These are phyloP conservation scores for Phylloscopus trochiloides DNA, from an alignment of 2,113 vertebrate genomes.

Conservation along the genomic window DNA sequence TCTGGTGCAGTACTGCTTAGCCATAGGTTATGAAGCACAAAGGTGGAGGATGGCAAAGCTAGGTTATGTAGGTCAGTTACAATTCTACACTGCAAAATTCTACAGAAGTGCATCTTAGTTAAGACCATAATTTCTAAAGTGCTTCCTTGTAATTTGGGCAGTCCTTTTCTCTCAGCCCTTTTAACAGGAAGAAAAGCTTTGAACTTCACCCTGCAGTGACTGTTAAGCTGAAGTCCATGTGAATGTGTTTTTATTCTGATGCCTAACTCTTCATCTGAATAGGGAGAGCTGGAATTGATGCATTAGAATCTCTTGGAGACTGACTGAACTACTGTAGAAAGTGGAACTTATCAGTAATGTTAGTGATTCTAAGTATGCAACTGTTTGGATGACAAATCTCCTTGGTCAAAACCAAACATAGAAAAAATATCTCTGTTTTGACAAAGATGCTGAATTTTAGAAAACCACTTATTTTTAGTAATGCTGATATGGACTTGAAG, in stretches of 20 bases:
- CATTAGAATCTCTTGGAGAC: background rate
- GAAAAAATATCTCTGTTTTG: background rate
- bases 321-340: background rate
- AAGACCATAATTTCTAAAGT: background rate
- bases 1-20: background rate
- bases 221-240: background rate
- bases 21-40: background rate
- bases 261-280: background rate
- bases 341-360: background rate
- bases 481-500: background rate
- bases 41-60: background rate
- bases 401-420: background rate
- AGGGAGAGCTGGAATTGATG: background rate
- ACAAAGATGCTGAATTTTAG: background rate
- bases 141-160: background rate
- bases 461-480: background rate
- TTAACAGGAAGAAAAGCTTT: background rate
- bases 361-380: background rate
- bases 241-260: background rate
- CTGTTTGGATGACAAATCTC: background rate
- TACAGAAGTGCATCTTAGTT: background rate
- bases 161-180: background rate
- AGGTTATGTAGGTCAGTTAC: background rate
- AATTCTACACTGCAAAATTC: background rate
- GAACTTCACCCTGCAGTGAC: background rate